Evolutionary conservation across 2,113 vertebrate species (phyloP).

Genomic region (Lota lota): DNA sequence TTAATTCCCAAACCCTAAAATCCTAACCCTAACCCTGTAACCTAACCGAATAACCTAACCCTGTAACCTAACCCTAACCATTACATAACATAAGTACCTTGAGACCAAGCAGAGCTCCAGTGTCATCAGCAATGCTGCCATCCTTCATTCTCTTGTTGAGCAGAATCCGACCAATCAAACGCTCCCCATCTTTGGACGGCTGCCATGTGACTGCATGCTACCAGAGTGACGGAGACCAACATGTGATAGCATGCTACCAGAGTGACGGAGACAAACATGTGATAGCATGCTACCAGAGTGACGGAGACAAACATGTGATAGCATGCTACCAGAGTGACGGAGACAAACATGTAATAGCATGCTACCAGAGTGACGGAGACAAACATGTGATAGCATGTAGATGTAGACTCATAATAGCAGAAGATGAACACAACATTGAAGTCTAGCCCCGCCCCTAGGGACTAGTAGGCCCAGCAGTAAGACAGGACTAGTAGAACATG

Average conservation of each 20-base stretch:
- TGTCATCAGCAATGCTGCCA: slow-evolving; percentile 87
- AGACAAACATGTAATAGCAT: too few relatives aligned
- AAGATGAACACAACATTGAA: neutral
- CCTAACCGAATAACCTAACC: too few relatives aligned
- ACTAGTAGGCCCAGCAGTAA: neutral
- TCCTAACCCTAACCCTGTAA: neutral
- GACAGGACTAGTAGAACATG: too few relatives aligned
- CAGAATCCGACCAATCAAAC: slow-evolving; percentile 92
- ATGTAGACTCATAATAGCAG: neutral
- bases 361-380: too few relatives aligned
- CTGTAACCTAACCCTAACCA: neutral
- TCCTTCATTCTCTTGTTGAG: slow-evolving; percentile 94
- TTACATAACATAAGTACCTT: slow-evolving; percentile 75
- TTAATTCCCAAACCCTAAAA: too few relatives aligned
- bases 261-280: too few relatives aligned
- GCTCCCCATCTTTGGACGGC: slow-evolving; percentile 93
- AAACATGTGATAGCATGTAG: neutral
- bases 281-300: too few relatives aligned
- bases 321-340: too few relatives aligned
- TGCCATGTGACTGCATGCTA: slow-evolving; percentile 96
- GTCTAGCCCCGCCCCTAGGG: neutral
- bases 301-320: too few relatives aligned
- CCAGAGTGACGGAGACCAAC: neutral
- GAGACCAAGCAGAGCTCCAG: slow-evolving; percentile 90
- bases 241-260: too few relatives aligned